Conservation (phyloP, 2,888 invertebrate species). For the Harmothoe impar region DNA sequence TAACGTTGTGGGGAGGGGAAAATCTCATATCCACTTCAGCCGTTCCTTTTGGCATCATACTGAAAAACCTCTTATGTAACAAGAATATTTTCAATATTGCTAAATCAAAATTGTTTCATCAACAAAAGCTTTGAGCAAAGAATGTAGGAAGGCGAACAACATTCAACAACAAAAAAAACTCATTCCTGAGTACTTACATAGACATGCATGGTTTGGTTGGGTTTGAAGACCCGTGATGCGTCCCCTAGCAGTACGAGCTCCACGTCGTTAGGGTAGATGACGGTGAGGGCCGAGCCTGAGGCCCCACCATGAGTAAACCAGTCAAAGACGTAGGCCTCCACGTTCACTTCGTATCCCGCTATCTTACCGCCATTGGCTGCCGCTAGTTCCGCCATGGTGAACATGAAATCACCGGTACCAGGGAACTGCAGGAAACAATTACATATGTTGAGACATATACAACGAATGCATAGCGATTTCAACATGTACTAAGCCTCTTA, state of each 20-base stretch:
- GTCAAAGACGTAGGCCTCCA: conserved; percentile 81
- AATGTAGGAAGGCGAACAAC: no score
- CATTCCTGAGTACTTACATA: conserved; percentile 87
- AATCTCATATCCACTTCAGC: no score
- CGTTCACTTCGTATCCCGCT: conserved; percentile 77
- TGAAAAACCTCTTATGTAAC: no score
- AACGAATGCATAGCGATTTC: no score
- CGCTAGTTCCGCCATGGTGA: conserved; percentile 91
- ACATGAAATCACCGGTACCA: conserved; percentile 93
- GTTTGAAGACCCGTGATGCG: conserved; percentile 96
- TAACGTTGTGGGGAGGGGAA: no score
- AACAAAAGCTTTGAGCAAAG: no score
- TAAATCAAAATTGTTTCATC: no score
- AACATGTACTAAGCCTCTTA: conserved; percentile 68
- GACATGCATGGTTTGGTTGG: conserved; percentile 94
- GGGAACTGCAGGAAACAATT: conserved; percentile 89
- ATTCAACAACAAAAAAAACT: no score
- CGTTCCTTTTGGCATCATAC: no score
- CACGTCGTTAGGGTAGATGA: conserved; percentile 94
- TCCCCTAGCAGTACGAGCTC: conserved; percentile 93
- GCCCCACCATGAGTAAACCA: conserved; percentile 82
- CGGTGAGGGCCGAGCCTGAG: conserved; percentile 91
- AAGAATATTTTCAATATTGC: no score
- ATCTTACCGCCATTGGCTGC: conserved; percentile 58
- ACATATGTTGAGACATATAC: conserved; percentile 64